Evolutionary conservation across 2,113 vertebrate genomes (phyloP).

Genomic region (Psammodynastes pulverulentus): DNA sequence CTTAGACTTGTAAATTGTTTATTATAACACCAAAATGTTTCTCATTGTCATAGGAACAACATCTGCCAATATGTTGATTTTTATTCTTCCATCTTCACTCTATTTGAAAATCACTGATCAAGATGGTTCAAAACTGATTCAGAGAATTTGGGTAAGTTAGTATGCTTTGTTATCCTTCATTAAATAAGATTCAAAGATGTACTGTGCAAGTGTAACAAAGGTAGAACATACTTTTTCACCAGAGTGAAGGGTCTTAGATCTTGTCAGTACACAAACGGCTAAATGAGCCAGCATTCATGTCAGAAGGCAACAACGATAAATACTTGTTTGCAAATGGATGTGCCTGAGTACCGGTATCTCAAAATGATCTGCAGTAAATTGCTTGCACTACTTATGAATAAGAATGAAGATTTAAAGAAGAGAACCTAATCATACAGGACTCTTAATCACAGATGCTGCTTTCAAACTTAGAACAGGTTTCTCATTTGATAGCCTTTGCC

Average conservation of each 20-base stretch:
- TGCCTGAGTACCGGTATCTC: not conserved
- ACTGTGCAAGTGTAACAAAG: not conserved
- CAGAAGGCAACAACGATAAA: not conserved
- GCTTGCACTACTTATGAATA: not conserved
- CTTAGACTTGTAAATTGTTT: not conserved
- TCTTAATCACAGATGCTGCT: not conserved
- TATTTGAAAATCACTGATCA: constrained; percentile 78
- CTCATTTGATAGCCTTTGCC: not conserved
- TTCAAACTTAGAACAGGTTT: not conserved
- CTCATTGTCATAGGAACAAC: constrained; percentile 72
- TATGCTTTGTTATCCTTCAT: not conserved
- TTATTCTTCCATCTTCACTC: constrained; percentile 77
- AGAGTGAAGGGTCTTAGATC: not conserved
- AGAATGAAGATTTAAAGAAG: not conserved
- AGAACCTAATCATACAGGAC: not conserved
- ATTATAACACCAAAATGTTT: constrained; percentile 24
- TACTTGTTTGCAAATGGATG: not conserved
- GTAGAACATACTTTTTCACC: not conserved
- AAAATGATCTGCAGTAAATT: not conserved
- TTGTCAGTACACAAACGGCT: not conserved
- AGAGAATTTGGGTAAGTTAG: constrained; percentile 74
- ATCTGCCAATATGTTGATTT: constrained; percentile 81
- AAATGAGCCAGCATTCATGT: not conserved
- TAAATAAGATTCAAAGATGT: not conserved
- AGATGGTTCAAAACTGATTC: constrained; percentile 68